These are phyloP conservation scores for Sebastes trivittatus DNA, from an alignment of 2,797 vertebrate species.

Conservation along the genomic window DNA sequence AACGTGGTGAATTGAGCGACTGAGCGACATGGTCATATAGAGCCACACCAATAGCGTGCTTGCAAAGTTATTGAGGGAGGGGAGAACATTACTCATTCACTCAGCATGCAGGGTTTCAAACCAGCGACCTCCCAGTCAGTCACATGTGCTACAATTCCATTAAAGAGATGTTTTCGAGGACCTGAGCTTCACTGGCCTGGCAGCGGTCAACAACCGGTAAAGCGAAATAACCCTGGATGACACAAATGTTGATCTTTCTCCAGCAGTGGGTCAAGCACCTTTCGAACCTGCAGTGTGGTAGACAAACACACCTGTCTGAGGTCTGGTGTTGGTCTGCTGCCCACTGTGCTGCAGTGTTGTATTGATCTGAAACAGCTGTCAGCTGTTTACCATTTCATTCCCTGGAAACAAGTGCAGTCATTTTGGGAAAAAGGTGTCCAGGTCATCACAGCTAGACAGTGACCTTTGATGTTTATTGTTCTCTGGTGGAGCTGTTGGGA, in stretches of 20 bases:
- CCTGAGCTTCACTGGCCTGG: background rate
- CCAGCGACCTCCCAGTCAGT: background rate
- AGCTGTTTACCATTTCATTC: conserved; percentile 57
- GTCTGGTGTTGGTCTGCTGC: background rate
- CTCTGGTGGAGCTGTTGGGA: background rate
- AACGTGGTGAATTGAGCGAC: background rate
- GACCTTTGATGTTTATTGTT: conserved; percentile 68
- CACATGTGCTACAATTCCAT: background rate
- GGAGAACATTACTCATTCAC: background rate
- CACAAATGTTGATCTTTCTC: conserved; percentile 27
- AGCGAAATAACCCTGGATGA: background rate
- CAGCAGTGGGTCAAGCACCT: conserved; percentile 17
- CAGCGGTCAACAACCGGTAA: background rate
- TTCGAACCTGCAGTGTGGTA: background rate
- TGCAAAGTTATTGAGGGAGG: background rate
- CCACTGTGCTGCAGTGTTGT: conserved; percentile 2
- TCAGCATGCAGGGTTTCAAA: background rate
- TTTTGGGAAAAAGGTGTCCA: conserved; percentile 19
- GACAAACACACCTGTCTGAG: conserved; percentile 55
- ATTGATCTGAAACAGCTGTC: conserved; percentile 72
- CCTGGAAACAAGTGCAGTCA: conserved; percentile 22
- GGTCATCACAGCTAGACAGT: conserved; percentile 14
- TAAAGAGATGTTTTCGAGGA: background rate
- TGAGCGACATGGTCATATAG: background rate
- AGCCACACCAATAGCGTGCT: background rate